Evolutionary conservation across 53 echinoderm and acorn worm species (phyloP).

Genomic region (Echinometra lucunter): DNA sequence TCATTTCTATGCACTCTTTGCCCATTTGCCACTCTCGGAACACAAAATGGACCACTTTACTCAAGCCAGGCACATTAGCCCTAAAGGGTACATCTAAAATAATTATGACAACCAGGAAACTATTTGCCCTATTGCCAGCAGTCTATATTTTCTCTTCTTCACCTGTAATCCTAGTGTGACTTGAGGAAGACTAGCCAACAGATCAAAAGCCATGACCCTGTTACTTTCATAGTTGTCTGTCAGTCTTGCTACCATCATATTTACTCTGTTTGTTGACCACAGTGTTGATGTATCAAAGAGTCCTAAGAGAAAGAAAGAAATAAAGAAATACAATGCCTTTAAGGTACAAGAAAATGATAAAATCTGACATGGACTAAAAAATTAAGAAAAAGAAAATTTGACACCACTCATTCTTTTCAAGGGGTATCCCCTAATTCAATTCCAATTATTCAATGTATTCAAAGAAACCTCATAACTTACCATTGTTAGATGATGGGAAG

Average conservation of each 20-base stretch:
- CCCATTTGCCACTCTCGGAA: no score
- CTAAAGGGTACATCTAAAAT: no score
- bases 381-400: no score
- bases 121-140: not conserved
- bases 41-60: no score
- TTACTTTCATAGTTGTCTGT: constrained; percentile 88
- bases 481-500: not conserved
- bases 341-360: not conserved
- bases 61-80: no score
- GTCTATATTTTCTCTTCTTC: constrained; percentile 17
- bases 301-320: constrained; percentile 2
- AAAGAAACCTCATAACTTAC: not conserved
- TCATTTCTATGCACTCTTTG: no score
- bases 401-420: no score
- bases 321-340: no score
- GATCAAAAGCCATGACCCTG: constrained; percentile 91
- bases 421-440: no score
- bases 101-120: not conserved
- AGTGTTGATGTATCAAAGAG: constrained; percentile 67
- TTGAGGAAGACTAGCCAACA: constrained; percentile 79
- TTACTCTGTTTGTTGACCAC: constrained; percentile 74
- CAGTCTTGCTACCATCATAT: constrained; percentile 79
- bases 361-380: not conserved
- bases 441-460: no score
- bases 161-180: constrained; percentile 82